Evolutionary conservation across 1,140 invertebrate species (phyloP).

Genomic region (Dufourea novaeangliae): DNA sequence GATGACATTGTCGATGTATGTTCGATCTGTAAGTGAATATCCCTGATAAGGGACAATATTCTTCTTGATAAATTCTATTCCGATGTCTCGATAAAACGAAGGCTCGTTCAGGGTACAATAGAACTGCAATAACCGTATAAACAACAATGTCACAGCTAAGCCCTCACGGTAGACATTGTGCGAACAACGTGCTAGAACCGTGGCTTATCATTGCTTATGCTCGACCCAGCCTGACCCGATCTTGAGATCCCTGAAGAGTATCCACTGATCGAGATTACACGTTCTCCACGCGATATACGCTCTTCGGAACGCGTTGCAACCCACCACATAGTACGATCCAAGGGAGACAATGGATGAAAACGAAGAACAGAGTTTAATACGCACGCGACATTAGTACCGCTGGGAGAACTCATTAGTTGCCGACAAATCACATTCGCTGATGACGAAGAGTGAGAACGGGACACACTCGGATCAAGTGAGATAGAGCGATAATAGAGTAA

Average conservation of each 20-base stretch:
- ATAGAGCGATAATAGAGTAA: no score
- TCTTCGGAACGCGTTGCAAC: neutral
- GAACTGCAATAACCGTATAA: slow-evolving; percentile 28
- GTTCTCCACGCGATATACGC: neutral
- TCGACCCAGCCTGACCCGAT: slow-evolving; percentile 1
- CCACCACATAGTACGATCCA: no score
- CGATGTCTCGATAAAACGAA: neutral
- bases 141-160: slow-evolving; percentile 33
- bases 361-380: no score
- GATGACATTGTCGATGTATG: no score
- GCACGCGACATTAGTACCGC: no score
- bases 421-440: no score
- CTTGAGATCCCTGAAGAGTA: neutral
- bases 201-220: slow-evolving; percentile 14
- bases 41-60: neutral
- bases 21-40: no score
- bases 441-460: no score
- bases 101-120: neutral
- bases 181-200: slow-evolving; percentile 2
- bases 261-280: slow-evolving; percentile 1
- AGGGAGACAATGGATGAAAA: no score
- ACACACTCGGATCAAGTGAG: no score
- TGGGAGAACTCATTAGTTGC: no score
- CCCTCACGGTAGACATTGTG: slow-evolving; percentile 26
- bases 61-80: neutral